phyloP scores from a whole-genome alignment of 2,113 vertebrate genomes.

The Hyla sarda region DNA sequence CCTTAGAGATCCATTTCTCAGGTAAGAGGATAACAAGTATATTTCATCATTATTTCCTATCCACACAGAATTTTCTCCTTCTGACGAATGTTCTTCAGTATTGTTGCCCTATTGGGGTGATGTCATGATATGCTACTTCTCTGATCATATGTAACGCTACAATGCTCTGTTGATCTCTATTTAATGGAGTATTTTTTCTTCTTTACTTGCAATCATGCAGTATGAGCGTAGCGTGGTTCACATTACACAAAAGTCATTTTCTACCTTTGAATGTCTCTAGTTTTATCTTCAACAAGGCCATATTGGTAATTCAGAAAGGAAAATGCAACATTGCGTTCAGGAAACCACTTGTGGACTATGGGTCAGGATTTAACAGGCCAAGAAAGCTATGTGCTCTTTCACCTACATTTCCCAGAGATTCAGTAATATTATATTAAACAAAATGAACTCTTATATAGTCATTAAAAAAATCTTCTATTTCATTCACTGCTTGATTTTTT shows the following conservation, averaged over 20 bases:
- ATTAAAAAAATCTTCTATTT: neutral
- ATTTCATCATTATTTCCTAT: neutral
- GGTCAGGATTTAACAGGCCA: neutral
- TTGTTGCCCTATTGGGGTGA: neutral
- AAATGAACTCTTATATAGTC: neutral
- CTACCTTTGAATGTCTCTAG: neutral
- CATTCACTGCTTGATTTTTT: too few relatives aligned
- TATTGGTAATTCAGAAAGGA: neutral
- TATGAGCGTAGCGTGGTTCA: neutral
- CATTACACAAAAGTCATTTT: neutral
- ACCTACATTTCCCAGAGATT: neutral
- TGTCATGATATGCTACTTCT: slow-evolving; percentile 2
- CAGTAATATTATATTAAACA: neutral
- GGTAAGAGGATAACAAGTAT: neutral
- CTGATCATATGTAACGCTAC: slow-evolving; percentile 25
- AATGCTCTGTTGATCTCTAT: slow-evolving; percentile 26
- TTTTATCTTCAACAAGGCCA: neutral
- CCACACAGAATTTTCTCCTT: neutral
- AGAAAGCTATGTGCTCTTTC: neutral
- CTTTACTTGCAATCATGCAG: slow-evolving; percentile 11
- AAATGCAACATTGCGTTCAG: neutral
- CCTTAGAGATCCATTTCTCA: neutral
- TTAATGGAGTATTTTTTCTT: slow-evolving; percentile 14
- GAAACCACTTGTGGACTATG: neutral
- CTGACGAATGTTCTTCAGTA: neutral